phyloP scores from a whole-genome alignment of 1,140 invertebrate species.

The Macrobrachium nipponense region DNA sequence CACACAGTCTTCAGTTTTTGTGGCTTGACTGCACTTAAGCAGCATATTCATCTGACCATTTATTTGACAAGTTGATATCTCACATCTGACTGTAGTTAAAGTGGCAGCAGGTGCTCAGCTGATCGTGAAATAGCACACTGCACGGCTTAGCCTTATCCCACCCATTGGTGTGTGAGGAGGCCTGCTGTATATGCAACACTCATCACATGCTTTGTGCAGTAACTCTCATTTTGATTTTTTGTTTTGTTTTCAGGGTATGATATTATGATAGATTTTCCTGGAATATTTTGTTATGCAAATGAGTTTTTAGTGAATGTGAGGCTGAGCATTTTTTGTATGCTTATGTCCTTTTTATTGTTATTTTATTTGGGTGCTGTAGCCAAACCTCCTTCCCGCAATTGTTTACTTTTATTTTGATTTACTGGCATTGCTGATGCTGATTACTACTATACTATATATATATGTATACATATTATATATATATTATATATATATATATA shows the following conservation, averaged over 20 bases:
- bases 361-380: conserved; percentile 42
- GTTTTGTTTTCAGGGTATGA: conserved; percentile 58
- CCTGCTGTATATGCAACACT: conserved; percentile 26
- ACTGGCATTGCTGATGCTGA: too few species aligned
- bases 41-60: conserved; percentile 23
- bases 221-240: conserved; percentile 66
- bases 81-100: background rate
- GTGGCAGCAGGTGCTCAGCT: conserved; percentile 33
- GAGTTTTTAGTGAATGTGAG: conserved; percentile 27
- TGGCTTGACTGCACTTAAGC: conserved; percentile 14
- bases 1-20: conserved; percentile 19
- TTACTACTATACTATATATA: too few species aligned
- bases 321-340: conserved; percentile 12
- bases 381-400: conserved; percentile 7
- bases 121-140: conserved; percentile 31
- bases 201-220: conserved; percentile 41
- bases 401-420: too few species aligned
- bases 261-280: conserved; percentile 34
- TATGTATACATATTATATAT: too few species aligned
- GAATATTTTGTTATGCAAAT: conserved; percentile 32
- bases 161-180: conserved; percentile 5
- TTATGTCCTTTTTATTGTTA: background rate
- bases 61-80: conserved; percentile 12
- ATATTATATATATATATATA: too few species aligned
- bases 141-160: conserved; percentile 24